Conservation (phyloP, 2,113 vertebrate genomes). For the Desmodus rotundus region DNA sequence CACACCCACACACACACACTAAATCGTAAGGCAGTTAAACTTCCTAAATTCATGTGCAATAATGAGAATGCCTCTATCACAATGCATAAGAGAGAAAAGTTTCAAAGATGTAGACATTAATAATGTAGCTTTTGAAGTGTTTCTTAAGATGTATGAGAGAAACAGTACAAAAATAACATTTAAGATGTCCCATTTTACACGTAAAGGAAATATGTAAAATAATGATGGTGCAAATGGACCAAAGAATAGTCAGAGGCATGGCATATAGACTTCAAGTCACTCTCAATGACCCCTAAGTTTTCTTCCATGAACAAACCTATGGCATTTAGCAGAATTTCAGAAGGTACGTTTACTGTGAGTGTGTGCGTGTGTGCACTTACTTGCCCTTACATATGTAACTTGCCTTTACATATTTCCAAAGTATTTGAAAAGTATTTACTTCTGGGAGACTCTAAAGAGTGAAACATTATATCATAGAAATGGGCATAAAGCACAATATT, state of each 20-base stretch:
- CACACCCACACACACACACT: neutral
- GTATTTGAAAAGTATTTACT: neutral
- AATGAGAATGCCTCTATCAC: neutral
- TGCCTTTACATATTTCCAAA: neutral
- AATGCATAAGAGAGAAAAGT: neutral
- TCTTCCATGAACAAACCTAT: neutral
- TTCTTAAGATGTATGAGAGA: neutral
- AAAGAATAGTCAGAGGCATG: neutral
- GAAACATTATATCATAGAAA: neutral
- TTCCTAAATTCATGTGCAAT: conserved; percentile 28
- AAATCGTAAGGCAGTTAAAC: neutral
- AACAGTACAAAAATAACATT: neutral
- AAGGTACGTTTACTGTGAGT: neutral
- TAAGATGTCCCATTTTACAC: neutral
- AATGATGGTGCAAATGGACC: neutral
- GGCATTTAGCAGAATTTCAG: neutral
- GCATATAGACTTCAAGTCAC: neutral
- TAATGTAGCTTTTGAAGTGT: neutral
- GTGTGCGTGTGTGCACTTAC: neutral
- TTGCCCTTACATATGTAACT: neutral
- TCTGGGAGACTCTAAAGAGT: neutral
- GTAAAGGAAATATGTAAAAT: conserved; percentile 44
- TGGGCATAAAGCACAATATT: neutral
- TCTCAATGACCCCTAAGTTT: neutral
- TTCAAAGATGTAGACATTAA: conserved; percentile 18